These are phyloP conservation scores for Danionella cerebrum DNA, from an alignment of 2,113 vertebrate species.

Conservation along the genomic window DNA sequence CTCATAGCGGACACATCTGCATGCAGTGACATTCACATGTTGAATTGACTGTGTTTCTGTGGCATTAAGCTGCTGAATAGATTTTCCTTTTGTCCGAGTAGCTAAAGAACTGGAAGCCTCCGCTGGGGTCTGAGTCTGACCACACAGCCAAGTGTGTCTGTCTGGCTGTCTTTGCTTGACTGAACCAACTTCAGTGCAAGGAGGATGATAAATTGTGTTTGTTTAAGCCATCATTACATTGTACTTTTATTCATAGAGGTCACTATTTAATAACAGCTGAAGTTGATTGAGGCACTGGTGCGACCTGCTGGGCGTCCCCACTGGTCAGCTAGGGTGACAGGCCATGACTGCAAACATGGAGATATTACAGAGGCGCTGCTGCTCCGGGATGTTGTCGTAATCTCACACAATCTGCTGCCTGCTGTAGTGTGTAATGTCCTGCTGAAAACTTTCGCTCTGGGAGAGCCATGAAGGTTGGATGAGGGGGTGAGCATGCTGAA, in stretches of 20 bases:
- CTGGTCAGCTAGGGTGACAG: constrained; percentile 80
- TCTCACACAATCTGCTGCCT: constrained; percentile 84
- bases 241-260: constrained; percentile 77
- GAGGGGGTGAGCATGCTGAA: constrained; percentile 12
- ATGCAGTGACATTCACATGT: too few relatives aligned
- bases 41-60: too few relatives aligned
- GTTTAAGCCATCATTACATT: constrained; percentile 85
- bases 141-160: constrained; percentile 37
- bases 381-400: constrained; percentile 73
- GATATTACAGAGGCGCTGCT: constrained; percentile 70
- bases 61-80: not conserved
- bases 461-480: constrained; percentile 39
- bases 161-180: constrained; percentile 59
- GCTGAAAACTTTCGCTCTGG: constrained; percentile 64
- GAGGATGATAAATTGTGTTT: constrained; percentile 82
- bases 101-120: not conserved
- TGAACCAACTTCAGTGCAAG: constrained; percentile 61
- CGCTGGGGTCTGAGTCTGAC: constrained; percentile 29
- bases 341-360: constrained; percentile 78
- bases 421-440: constrained; percentile 81
- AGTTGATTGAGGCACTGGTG: constrained; percentile 67
- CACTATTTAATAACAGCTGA: constrained; percentile 78
- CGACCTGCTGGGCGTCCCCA: constrained; percentile 52
- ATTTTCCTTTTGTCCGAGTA: not conserved
- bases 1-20: too few relatives aligned